Evolutionary conservation across 2,888 invertebrate genomes (phyloP).

Genomic region (Graphium colonna): DNA sequence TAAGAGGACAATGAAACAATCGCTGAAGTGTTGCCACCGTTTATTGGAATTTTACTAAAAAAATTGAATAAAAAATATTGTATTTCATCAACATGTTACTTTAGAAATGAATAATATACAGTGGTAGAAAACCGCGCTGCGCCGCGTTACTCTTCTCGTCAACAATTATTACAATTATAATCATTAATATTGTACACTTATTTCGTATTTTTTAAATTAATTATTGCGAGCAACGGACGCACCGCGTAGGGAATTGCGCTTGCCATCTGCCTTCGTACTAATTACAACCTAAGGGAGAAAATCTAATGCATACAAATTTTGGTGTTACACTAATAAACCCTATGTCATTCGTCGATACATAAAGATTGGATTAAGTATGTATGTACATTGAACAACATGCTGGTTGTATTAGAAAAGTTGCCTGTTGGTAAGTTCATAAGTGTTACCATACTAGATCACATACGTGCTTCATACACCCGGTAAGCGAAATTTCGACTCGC

Average conservation of each 20-base stretch:
- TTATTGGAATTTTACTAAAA: constrained; percentile 78
- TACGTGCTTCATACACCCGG: too few species aligned
- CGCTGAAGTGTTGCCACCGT: constrained; percentile 67
- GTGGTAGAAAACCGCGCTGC: constrained; percentile 66
- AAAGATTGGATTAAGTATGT: neutral
- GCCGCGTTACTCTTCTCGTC: constrained; percentile 39
- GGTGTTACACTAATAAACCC: neutral
- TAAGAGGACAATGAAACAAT: constrained; percentile 38
- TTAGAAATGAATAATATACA: constrained; percentile 76
- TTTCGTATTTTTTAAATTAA: constrained; percentile 29
- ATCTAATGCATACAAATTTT: neutral
- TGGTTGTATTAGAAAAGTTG: too few species aligned
- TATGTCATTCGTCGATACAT: too few species aligned
- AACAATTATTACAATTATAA: constrained; percentile 38
- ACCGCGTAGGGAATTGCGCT: constrained; percentile 10
- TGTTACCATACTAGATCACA: too few species aligned
- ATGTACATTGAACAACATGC: neutral
- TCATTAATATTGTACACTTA: constrained; percentile 23
- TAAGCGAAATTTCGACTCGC: too few species aligned
- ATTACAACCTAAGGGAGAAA: too few species aligned
- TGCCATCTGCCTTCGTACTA: neutral
- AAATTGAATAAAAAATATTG: constrained; percentile 80
- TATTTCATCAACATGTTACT: constrained; percentile 76
- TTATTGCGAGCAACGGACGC: constrained; percentile 23
- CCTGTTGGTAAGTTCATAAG: too few species aligned